Conservation (phyloP, 2,888 invertebrate species). For the Hypomecis atomaria region DNA sequence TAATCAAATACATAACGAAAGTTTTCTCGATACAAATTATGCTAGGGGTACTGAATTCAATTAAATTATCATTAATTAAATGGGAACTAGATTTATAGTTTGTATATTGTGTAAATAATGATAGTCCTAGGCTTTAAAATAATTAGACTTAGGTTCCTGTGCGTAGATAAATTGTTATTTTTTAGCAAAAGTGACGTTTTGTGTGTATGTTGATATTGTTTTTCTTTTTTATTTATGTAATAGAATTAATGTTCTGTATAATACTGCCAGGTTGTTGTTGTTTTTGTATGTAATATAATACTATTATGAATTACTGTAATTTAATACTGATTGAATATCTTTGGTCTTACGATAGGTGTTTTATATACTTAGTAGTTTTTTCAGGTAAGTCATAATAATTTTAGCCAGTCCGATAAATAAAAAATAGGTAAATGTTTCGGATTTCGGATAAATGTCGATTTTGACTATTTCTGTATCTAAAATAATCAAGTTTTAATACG, state of each 20-base stretch:
- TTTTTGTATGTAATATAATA: conserved; percentile 30
- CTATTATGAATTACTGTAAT: conserved; percentile 8
- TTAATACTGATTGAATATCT: not conserved
- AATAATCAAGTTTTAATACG: not conserved
- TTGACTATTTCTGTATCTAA: not conserved
- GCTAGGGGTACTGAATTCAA: too few relatives aligned
- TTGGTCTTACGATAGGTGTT: conserved; percentile 26
- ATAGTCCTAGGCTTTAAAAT: conserved; percentile 67
- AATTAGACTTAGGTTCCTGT: conserved; percentile 65
- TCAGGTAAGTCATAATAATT: conserved; percentile 27
- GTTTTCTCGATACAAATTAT: too few relatives aligned
- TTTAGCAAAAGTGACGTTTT: conserved; percentile 51
- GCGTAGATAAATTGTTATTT: conserved; percentile 69
- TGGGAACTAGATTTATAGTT: conserved; percentile 54
- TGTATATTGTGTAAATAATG: conserved; percentile 79
- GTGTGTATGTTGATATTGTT: conserved; percentile 60
- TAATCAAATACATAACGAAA: too few relatives aligned
- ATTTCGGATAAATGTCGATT: too few relatives aligned
- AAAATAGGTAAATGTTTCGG: not conserved
- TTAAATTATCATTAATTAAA: conserved; percentile 28
- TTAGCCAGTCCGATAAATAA: conserved; percentile 4
- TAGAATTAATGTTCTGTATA: conserved; percentile 50
- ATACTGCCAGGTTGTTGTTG: conserved; percentile 51
- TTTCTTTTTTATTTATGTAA: conserved; percentile 50
- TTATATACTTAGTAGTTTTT: conserved; percentile 1